These are phyloP conservation scores for Cantharis rufa DNA, from an alignment of 2,888 invertebrate species.

Conservation along the genomic window DNA sequence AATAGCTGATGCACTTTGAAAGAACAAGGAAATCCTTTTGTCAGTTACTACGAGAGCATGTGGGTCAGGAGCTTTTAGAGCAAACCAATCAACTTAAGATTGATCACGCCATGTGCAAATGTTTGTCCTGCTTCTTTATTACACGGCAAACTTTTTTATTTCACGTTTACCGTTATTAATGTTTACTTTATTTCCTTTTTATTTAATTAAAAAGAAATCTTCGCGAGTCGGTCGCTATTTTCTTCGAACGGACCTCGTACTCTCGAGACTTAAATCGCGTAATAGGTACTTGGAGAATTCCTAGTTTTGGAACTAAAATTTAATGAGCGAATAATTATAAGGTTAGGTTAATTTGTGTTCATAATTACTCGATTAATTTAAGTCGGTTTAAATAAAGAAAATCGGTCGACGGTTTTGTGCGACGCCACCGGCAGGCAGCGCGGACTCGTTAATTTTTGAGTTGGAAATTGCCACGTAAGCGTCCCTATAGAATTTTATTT, in stretches of 20 bases:
- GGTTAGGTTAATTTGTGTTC: background rate
- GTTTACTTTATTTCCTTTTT: background rate
- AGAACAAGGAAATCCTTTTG: conserved; percentile 25
- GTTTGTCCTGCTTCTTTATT: conserved; percentile 16
- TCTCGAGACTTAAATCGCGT: background rate
- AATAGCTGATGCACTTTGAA: conserved; percentile 21
- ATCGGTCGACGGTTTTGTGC: background rate
- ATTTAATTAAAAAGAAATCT: background rate
- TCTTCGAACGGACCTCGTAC: background rate
- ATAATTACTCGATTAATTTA: background rate
- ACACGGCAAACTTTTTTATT: conserved; percentile 7
- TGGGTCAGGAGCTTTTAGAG: conserved; percentile 26
- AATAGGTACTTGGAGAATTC: background rate
- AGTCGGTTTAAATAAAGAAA: background rate
- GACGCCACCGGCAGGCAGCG: background rate
- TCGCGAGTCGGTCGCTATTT: background rate
- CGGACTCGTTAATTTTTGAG: background rate
- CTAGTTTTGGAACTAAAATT: background rate
- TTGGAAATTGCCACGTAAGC: background rate
- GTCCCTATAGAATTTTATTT: background rate
- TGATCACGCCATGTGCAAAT: conserved; percentile 32
- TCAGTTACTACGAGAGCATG: conserved; percentile 18
- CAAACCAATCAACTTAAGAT: conserved; percentile 29
- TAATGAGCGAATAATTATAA: background rate
- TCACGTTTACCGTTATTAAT: conserved; percentile 8